Base-by-base conservation (phyloP, 2,888 invertebrate species). In the Thymelicus sylvestris region DNA sequence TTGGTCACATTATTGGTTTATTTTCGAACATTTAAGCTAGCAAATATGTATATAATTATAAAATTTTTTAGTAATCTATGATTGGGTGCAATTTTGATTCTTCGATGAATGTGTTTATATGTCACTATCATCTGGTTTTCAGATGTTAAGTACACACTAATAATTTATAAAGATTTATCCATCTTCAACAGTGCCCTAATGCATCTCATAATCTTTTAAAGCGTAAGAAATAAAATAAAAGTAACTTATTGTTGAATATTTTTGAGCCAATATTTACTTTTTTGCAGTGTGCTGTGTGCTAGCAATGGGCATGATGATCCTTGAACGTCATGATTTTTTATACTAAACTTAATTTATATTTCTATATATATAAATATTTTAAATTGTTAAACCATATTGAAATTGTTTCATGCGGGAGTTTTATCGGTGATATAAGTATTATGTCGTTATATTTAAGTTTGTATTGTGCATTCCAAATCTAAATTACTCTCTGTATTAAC, bases 401-500 rank as follows among this genome's bases (percentile, higher is more conserved):
- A 63, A 8, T 63, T 63, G 10, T 63, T 47, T 50, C 24, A 38
- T 63, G 64, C n/a, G 39, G 41, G 39, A 41, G 15, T 60, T 60
- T 60, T 64, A 50, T 64, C 64, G 15, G 64, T 64, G 64, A 64
- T 52, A 48, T 63, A 64, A 64, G 64, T 64, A 64, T 64, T 60
- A 31, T 59, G n/a, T n/a, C n/a, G n/a, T 50, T n/a, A 8, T 48
- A 60, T 38, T 63, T 63, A 63, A 52, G 57, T 60, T 59, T 60
- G 60, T 41, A 69, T 31, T 15, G 47, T 64, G 57, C 68, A 69
- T 69, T 69, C 68, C 68, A 64, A 69, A 69, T 44, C 15, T 63
- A 60, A 60, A 41, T 57, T 57, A 38, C 24, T 4, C 19, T 24
- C 2, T 24, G 55, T 55, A 55, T 55, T 52, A 19, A 19, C 19